Percentiles rank a stretch among this genome's conserved stretches.
Evolutionary conservation across 1,140 invertebrate species (phyloP).

Genomic region (Sarcophaga bullata): DNA sequence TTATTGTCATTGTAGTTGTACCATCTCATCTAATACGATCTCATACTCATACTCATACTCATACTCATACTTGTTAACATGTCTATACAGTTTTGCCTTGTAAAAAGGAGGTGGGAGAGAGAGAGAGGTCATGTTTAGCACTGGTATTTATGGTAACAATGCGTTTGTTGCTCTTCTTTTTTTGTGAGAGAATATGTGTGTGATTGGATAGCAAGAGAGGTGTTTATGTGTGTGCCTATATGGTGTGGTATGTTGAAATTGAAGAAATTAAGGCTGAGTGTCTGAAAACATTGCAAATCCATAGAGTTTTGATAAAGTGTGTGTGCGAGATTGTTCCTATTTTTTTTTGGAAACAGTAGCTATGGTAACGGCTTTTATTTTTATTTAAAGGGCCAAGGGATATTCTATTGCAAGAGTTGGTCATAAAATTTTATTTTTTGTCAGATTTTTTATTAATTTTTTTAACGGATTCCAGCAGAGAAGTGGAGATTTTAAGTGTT

Average conservation of each 20-base stretch:
- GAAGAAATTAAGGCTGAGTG: not conserved
- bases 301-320: constrained; percentile 33
- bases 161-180: too few relatives aligned
- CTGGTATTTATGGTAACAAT: too few relatives aligned
- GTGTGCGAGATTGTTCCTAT: not conserved
- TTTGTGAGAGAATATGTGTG: not conserved
- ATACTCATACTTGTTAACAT: not conserved
- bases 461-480: too few relatives aligned
- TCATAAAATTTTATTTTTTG: too few relatives aligned
- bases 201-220: not conserved
- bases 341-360: not conserved
- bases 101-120: too few relatives aligned
- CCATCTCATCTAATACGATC: not conserved
- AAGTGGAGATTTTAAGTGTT: too few relatives aligned
- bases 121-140: too few relatives aligned
- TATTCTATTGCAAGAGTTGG: too few relatives aligned
- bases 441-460: too few relatives aligned
- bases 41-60: not conserved
- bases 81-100: not conserved
- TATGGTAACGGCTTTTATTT: too few relatives aligned
- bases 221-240: not conserved
- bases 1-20: not conserved
- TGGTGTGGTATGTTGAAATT: not conserved
- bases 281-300: constrained; percentile 25
- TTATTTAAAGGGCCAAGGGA: too few relatives aligned